These are phyloP conservation scores for Aradus depressus DNA, from an alignment of 2,888 invertebrate species.

Conservation along the genomic window DNA sequence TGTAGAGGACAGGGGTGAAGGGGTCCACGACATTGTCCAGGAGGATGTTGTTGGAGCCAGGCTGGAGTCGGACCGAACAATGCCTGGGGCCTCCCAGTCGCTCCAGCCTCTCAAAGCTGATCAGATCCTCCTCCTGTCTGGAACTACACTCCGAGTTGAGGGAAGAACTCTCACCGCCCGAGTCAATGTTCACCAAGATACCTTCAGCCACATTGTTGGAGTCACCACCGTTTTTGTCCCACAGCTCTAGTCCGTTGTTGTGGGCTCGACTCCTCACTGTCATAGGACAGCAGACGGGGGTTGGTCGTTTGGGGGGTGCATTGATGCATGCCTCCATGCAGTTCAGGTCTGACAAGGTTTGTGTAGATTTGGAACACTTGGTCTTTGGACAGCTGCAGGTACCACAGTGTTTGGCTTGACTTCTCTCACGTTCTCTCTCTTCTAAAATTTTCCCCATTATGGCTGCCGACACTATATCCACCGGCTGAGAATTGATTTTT, in stretches of 20 bases:
- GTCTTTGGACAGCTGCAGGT: constrained; percentile 56
- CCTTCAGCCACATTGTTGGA: constrained; percentile 23
- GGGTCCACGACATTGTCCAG: constrained; percentile 52
- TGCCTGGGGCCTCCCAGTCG: constrained; percentile 50
- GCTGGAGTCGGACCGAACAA: constrained; percentile 64
- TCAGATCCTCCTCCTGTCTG: constrained; percentile 22
- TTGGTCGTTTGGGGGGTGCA: background rate
- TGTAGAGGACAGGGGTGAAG: constrained; percentile 57
- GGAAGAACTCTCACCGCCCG: constrained; percentile 16
- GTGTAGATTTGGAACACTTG: constrained; percentile 19
- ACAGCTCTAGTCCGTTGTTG: no score
- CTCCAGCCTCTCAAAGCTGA: constrained; percentile 22
- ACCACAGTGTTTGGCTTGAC: constrained; percentile 69
- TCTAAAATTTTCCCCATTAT: constrained; percentile 85
- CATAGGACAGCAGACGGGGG: no score
- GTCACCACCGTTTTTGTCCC: background rate
- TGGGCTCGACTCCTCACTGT: no score
- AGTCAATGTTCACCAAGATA: constrained; percentile 27
- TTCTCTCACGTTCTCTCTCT: constrained; percentile 68
- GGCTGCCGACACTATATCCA: constrained; percentile 71
- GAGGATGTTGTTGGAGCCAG: constrained; percentile 67
- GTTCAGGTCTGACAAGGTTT: constrained; percentile 18
- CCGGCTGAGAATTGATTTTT: constrained; percentile 42
- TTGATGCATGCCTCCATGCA: constrained; percentile 13
- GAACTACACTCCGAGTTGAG: constrained; percentile 19